These are phyloP conservation scores for Odontesthes bonariensis DNA, from an alignment of 2,113 vertebrate species.

Conservation along the genomic window DNA sequence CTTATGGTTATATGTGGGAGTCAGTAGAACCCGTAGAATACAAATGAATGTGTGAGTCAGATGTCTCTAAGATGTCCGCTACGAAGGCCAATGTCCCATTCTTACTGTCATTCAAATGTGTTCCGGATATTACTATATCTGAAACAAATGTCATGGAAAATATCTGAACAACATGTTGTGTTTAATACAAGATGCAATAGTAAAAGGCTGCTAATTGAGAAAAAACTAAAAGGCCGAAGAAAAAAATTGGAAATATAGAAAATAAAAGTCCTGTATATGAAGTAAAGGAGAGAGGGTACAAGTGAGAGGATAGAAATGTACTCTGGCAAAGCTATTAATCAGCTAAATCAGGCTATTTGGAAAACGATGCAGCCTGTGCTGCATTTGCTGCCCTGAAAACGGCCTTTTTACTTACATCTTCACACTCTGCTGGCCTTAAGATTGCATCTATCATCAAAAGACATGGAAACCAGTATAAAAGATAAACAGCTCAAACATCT, in stretches of 20 bases:
- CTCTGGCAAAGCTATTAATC: constrained; percentile 27
- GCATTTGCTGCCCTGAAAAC: constrained; percentile 16
- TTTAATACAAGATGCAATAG: neutral
- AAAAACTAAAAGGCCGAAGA: neutral
- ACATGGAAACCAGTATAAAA: constrained; percentile 17
- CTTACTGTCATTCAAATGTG: constrained; percentile 14
- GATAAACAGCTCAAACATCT: constrained; percentile 45
- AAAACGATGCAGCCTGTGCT: constrained; percentile 39
- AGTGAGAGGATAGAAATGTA: constrained; percentile 34
- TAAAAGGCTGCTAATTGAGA: neutral
- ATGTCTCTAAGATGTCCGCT: neutral
- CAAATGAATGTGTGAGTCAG: neutral
- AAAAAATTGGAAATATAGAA: neutral
- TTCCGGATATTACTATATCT: constrained; percentile 4
- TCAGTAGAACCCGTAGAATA: neutral
- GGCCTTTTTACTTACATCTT: constrained; percentile 24
- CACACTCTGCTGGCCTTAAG: constrained; percentile 41
- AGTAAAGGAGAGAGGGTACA: neutral
- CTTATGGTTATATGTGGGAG: neutral
- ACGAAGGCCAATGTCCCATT: constrained; percentile 39
- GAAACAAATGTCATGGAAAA: constrained; percentile 2
- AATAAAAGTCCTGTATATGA: neutral
- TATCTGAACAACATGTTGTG: neutral
- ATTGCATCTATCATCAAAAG: constrained; percentile 53
- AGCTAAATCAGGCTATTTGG: constrained; percentile 41